These are phyloP conservation scores for Pandemis heparana DNA, from an alignment of 2,888 invertebrate genomes.

Conservation along the genomic window DNA sequence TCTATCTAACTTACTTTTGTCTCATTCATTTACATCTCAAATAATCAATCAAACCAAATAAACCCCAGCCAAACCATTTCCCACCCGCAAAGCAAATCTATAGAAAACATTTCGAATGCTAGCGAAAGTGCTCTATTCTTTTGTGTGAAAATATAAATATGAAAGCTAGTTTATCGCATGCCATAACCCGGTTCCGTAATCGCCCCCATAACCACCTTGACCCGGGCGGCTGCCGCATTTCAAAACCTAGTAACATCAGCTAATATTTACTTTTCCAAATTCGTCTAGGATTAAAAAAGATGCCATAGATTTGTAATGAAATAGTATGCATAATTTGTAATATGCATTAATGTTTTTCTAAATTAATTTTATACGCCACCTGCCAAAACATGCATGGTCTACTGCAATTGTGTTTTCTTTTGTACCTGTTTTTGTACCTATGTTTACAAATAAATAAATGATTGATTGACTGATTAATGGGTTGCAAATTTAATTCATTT, in stretches of 20 bases:
- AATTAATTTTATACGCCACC: no score
- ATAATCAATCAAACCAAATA: neutral
- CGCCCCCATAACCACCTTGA: conserved; percentile 38
- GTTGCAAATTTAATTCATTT: no score
- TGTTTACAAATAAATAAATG: no score
- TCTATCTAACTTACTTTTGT: neutral
- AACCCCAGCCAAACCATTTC: neutral
- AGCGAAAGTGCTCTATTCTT: conserved; percentile 28
- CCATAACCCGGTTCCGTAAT: conserved; percentile 42
- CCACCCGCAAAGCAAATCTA: conserved; percentile 5
- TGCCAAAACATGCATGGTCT: no score
- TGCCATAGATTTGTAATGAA: no score
- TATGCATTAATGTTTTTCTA: no score
- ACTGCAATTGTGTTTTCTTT: no score
- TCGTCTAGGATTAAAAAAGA: no score
- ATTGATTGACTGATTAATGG: no score
- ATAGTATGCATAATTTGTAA: no score
- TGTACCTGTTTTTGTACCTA: no score
- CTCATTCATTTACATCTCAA: neutral
- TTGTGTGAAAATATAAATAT: conserved; percentile 41
- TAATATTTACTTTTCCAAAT: neutral
- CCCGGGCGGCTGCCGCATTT: conserved; percentile 11
- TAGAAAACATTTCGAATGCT: conserved; percentile 24
- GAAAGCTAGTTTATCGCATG: conserved; percentile 44
- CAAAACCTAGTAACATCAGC: neutral